Base-by-base conservation (phyloP, 2,888 invertebrate genomes). In the Chydorus sphaericus region DNA sequence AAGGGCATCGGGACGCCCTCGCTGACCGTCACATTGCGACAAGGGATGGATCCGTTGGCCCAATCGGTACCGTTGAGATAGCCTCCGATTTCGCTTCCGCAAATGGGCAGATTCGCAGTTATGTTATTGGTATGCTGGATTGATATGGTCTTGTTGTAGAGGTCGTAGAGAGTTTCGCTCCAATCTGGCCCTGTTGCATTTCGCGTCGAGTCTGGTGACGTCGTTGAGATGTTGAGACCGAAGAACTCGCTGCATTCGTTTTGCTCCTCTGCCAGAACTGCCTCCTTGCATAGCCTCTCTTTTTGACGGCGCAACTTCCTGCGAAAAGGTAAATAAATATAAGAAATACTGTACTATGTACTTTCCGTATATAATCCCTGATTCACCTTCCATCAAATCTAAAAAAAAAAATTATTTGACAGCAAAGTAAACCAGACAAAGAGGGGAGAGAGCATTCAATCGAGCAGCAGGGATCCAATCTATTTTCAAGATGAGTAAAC, bases 281-380 rank as follows among this genome's bases (percentile, higher is more conserved):
- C 44, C 59, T 78, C 76, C 62, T 81, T 76, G 69, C 87, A 87
- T 30, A 82, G 71, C 59, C 80, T 78, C 64, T 86, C 85, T 60
- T 80, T 80, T 68, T 84, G 77, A 67, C 78, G 83, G 65, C 81
- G 79, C 56, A 81, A 74, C 72, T 83, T 85, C 86, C 83, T 83
- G 72, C 16, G 69, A 70, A 38, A 30, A 52, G 33, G 56, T 48
- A 53, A 44, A 36, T 2, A 20, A 52, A 33, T 10, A 50, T 11
- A 50, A n/a, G n/a, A n/a, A n/a, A n/a, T n/a, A n/a, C n/a, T n/a
- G n/a, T n/a, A n/a, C n/a, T n/a, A n/a, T n/a, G n/a, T n/a, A n/a
- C n/a, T n/a, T n/a, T n/a, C n/a, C n/a, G n/a, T n/a, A n/a, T n/a
- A n/a, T n/a, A n/a, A n/a, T n/a, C n/a, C n/a, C n/a, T n/a, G n/a